Evolutionary conservation across 37 sponge, comb jelly and placozoan species (phyloP), one percentile per base, ranked within the genome.

Genomic region (Cliona cf. orientalis): DNA sequence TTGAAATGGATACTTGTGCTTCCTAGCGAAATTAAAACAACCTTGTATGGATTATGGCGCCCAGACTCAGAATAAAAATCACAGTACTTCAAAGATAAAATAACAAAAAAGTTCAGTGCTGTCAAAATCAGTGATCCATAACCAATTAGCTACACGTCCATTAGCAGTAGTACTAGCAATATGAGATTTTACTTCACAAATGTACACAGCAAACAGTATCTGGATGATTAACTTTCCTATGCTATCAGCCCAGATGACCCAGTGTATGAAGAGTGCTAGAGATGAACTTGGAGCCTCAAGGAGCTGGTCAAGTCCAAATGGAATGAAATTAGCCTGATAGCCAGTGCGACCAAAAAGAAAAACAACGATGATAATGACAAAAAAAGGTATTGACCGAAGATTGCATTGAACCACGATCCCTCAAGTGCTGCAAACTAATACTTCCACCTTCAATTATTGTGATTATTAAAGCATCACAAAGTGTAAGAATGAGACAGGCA

Each of bases 1-100:
- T 12, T n/a, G 26, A 26, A 61, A 7, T 61, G 63, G 63, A n/a
- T 22, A 61, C 63, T 61, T 61, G 63, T 61, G 22, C 26, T 61
- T 61, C 22, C 63, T 12, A 28, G 63, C 63, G 23, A 61, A 61
- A 28, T 61, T 6, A 26, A 11, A 61, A 61, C 28, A 21, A 61
- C 7, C 28, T 61, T 61, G 63, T 61, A 61, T 25, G 63, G 63
- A n/a, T 61, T 61, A 28, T 61, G 23, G 26, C n/a, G 22, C 17
- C 22, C 63, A 61, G 26, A 5, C 28, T 61, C 63, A 3, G 25
- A 32, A 28, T 61, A 25, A 22, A 61, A 61, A 5, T 28, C 5
- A n/a, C 28, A 28, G 7, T 28, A 6, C 6, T 21, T 61, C 6
- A 7, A 61, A 22, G 6, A n/a, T n/a, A n/a, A n/a, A n/a, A n/a